Base-by-base conservation (phyloP, 2,113 vertebrate genomes). In the Amphiprion percula region DNA sequence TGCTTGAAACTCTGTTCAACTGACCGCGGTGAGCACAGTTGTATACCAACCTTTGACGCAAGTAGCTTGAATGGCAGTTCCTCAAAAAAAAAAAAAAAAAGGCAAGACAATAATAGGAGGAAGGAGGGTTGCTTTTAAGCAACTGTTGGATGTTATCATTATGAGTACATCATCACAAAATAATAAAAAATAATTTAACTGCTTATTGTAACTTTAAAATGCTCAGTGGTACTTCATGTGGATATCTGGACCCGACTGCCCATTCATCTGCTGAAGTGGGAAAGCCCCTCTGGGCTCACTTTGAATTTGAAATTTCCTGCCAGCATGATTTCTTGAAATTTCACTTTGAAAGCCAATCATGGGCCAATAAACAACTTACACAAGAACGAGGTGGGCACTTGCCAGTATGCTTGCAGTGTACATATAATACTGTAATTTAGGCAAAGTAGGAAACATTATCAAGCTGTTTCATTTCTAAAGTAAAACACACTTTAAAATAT, bases 61-160 rank as follows among this genome's bases (percentile, higher is more conserved):
- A 79, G 47, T 54, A 24, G 26, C 17, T 53, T 52, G 19, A 73
- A 65, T 39, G 58, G 67, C 44, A 56, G 50, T 6, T 79, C 63
- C 59, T 41, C 69, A 6, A 65, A 60, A 41, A 88, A 56, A 47
- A 30, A 4, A 21, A 21, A 26, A 41, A 12, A 41, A 63, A 74
- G 53, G 23, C 10, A 24, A 56, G 10, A 65, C 74, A 30, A 62
- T 77, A 77, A 54, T 15, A 72, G 53, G n/a, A 61, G 9, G 19
- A 1, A 23, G 73, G 2, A 54, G 53, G 68, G 24, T n/a, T 56
- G 58, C 58, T 65, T 21, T 37, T 55, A 41, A 28, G 49, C 17
- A 69, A 52, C 2, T 50, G 19, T 46, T 44, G 44, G 23, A 41
- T 52, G 30, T 4, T 30, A 30, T 30, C 30, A 59, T 39, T 58